Conservation (phyloP, 2,113 vertebrate genomes). For the Argyrosomus japonicus region DNA sequence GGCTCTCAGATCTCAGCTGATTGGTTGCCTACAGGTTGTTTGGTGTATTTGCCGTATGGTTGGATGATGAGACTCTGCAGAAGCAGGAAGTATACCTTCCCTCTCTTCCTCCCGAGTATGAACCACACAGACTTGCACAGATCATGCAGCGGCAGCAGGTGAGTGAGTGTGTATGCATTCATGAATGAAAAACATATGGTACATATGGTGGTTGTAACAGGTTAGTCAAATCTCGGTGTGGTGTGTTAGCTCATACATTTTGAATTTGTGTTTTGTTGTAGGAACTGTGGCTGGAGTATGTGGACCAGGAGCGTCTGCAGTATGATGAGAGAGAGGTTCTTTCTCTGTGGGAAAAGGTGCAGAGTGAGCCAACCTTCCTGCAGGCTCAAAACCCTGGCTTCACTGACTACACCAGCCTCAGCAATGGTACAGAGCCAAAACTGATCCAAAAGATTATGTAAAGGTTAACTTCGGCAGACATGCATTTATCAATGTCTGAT, state of each 20-base stretch:
- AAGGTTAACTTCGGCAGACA: neutral
- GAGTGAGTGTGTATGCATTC: constrained; percentile 13
- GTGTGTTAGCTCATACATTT: neutral
- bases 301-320: constrained; percentile 91
- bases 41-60: constrained; percentile 92
- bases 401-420: constrained; percentile 86
- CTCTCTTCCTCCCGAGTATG: constrained; percentile 93
- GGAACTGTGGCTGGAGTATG: constrained; percentile 94
- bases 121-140: constrained; percentile 91
- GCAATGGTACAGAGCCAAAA: constrained; percentile 82
- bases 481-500: neutral
- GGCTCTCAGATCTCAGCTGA: neutral
- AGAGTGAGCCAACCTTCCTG: constrained; percentile 85
- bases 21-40: constrained; percentile 87
- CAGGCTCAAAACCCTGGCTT: constrained; percentile 77
- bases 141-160: constrained; percentile 94
- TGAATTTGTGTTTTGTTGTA: constrained; percentile 65
- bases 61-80: constrained; percentile 96
- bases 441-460: neutral
- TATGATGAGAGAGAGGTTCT: constrained; percentile 89
- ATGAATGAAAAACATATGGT: neutral
- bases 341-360: constrained; percentile 88
- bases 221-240: neutral
- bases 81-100: constrained; percentile 94
- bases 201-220: neutral